Evolutionary conservation across 2,797 vertebrate genomes (phyloP).

Genomic region (Acanthiza pusilla): DNA sequence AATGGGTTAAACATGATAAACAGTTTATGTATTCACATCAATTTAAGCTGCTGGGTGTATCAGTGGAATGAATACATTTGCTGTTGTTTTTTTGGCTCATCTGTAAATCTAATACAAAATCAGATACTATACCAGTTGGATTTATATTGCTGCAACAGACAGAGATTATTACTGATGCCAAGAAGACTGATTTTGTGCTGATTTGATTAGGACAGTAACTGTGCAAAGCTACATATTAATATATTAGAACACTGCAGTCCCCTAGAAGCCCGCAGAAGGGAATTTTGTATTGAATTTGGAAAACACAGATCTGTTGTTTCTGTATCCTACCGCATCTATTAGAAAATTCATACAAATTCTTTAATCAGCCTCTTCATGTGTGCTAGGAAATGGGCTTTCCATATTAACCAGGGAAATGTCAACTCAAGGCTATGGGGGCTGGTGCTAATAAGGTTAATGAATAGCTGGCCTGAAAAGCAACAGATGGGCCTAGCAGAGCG

Average conservation of each 20-base stretch:
- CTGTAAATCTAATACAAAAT: slow-evolving; percentile 39
- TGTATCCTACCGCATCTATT: slow-evolving; percentile 16
- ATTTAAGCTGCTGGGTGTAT: slow-evolving; percentile 17
- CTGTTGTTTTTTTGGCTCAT: background rate
- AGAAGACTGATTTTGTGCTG: slow-evolving; percentile 32
- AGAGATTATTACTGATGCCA: slow-evolving; percentile 45
- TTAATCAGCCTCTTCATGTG: slow-evolving; percentile 59
- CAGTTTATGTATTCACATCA: slow-evolving; percentile 21
- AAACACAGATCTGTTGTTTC: background rate
- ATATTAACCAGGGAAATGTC: slow-evolving; percentile 73
- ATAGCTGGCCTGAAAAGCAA: slow-evolving; percentile 73
- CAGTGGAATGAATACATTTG: slow-evolving; percentile 33
- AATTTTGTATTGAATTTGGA: background rate
- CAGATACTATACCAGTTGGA: slow-evolving; percentile 22
- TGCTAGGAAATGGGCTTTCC: slow-evolving; percentile 59
- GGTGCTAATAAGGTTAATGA: slow-evolving; percentile 78
- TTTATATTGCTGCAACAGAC: slow-evolving; percentile 49
- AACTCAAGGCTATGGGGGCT: slow-evolving; percentile 69
- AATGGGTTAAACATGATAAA: slow-evolving; percentile 41
- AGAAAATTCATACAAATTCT: slow-evolving; percentile 52
- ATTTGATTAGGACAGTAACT: slow-evolving; percentile 49
- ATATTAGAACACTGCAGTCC: background rate
- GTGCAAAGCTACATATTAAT: background rate
- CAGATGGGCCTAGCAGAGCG: slow-evolving; percentile 69
- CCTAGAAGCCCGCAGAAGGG: background rate